Evolutionary conservation across 1,140 invertebrate species (phyloP).

Genomic region (Sarcophaga bullata): DNA sequence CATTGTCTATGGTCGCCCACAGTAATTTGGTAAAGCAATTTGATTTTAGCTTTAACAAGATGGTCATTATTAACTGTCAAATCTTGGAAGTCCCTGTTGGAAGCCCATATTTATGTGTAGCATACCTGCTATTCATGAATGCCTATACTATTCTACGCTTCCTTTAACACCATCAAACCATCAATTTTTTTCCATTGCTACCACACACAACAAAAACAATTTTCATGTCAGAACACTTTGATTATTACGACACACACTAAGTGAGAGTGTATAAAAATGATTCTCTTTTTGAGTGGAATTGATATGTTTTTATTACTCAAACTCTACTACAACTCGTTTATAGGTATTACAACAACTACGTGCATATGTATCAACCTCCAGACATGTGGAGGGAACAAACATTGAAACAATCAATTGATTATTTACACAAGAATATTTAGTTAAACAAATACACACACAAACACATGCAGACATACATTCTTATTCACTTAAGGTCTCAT

Average conservation of each 20-base stretch:
- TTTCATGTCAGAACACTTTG: constrained; percentile 24
- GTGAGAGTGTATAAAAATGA: neutral
- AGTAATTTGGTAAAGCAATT: too few species aligned
- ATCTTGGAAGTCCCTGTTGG: neutral
- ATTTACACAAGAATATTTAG: neutral
- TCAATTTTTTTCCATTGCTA: neutral
- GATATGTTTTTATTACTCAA: neutral
- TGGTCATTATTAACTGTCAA: neutral
- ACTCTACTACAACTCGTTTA: neutral
- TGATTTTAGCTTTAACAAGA: too few species aligned
- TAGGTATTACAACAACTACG: neutral
- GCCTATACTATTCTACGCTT: neutral
- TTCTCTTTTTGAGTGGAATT: neutral
- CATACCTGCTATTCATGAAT: too few species aligned
- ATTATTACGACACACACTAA: neutral
- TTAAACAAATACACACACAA: too few species aligned
- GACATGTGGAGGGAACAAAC: neutral
- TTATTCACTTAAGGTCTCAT: too few species aligned
- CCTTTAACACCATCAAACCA: neutral
- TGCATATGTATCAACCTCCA: neutral
- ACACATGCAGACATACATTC: too few species aligned
- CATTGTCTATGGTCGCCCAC: too few species aligned
- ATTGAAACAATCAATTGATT: neutral
- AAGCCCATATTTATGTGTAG: neutral
- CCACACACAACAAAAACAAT: neutral